Evolutionary conservation across 2,888 invertebrate species (phyloP).

Genomic region (Drosophila nr. perissopoda): DNA sequence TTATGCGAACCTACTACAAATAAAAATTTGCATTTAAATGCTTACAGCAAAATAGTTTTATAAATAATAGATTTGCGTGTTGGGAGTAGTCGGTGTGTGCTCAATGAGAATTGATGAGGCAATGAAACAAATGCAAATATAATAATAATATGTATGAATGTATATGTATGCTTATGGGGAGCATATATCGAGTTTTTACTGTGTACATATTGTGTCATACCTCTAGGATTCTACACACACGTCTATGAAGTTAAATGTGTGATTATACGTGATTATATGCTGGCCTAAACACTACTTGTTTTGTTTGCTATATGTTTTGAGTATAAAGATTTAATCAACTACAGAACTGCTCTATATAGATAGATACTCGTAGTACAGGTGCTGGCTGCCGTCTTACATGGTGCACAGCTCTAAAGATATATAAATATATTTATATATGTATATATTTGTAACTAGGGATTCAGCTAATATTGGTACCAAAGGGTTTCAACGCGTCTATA

Average conservation of each 20-base stretch:
- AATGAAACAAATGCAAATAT: slow-evolving; percentile 1
- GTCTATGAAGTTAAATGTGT: slow-evolving; percentile 17
- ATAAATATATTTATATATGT: slow-evolving; percentile 22
- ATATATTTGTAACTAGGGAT: slow-evolving; percentile 38
- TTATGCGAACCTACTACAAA: slow-evolving; percentile 71
- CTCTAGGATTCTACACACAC: slow-evolving; percentile 47
- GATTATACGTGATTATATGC: slow-evolving; percentile 24
- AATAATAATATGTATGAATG: not conserved
- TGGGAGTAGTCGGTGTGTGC: slow-evolving; percentile 33
- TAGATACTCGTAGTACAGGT: slow-evolving; percentile 32
- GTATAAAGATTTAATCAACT: slow-evolving; percentile 27
- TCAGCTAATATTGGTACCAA: slow-evolving; percentile 37
- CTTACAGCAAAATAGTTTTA: slow-evolving; percentile 61
- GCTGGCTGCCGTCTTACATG: slow-evolving; percentile 41
- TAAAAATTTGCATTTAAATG: slow-evolving; percentile 76
- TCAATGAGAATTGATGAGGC: slow-evolving; percentile 51
- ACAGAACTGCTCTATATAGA: slow-evolving; percentile 39
- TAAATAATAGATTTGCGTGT: slow-evolving; percentile 65
- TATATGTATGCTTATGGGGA: not conserved
- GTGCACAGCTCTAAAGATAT: slow-evolving; percentile 33
- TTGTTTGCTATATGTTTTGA: slow-evolving; percentile 30
- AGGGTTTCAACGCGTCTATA: slow-evolving; percentile 40
- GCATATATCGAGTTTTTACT: slow-evolving; percentile 20
- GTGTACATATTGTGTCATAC: slow-evolving; percentile 46
- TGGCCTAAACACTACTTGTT: slow-evolving; percentile 50